Evolutionary conservation across 1,140 invertebrate genomes (phyloP).

Genomic region (Reticulitermes speratus): DNA sequence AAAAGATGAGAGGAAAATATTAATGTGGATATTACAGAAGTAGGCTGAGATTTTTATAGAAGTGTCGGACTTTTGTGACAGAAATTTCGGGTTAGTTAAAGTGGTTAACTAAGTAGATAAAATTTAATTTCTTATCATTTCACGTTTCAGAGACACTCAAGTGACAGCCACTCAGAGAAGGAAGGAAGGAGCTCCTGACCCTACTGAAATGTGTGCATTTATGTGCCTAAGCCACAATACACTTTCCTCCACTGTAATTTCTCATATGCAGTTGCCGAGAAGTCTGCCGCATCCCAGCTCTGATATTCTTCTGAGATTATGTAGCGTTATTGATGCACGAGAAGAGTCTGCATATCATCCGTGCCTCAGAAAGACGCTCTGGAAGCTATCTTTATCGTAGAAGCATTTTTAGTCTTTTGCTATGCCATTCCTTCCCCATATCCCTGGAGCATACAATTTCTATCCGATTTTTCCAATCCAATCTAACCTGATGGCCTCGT

Average conservation of each 20-base stretch:
- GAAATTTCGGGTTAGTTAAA: too few relatives aligned
- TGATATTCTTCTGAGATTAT: neutral
- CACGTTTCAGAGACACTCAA: too few relatives aligned
- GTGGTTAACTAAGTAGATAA: too few relatives aligned
- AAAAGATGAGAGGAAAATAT: too few relatives aligned
- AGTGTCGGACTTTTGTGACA: too few relatives aligned
- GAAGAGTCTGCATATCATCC: neutral
- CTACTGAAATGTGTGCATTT: too few relatives aligned
- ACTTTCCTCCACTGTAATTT: neutral
- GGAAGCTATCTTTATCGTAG: neutral
- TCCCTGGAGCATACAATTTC: neutral
- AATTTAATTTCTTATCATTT: too few relatives aligned
- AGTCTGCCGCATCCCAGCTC: neutral
- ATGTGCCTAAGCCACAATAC: neutral
- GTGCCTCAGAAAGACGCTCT: neutral
- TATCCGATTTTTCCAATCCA: conserved; percentile 16
- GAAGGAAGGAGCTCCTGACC: too few relatives aligned
- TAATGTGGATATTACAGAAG: too few relatives aligned
- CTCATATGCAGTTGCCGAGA: neutral
- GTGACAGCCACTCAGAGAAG: too few relatives aligned
- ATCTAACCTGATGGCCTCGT: neutral
- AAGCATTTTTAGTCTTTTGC: neutral
- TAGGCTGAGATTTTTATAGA: too few relatives aligned
- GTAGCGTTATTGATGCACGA: neutral
- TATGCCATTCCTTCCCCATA: neutral